Base-by-base conservation (phyloP, 2,113 vertebrate genomes). In the Lontra canadensis region DNA sequence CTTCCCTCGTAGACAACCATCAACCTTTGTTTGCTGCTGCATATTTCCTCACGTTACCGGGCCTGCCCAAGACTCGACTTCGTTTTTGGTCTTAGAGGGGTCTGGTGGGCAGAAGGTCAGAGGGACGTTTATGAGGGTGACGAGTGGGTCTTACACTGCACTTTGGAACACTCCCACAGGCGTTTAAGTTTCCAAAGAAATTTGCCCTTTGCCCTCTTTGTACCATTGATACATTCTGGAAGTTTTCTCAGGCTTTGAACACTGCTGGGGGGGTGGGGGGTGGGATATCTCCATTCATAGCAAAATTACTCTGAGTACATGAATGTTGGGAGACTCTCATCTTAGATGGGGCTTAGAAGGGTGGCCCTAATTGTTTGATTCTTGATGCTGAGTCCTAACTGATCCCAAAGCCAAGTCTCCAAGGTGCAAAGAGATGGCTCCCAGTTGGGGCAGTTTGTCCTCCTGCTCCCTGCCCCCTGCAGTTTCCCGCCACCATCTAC, bases 101-200 rank as follows among this genome's bases (percentile, higher is more conserved):
- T 42, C 63, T 42, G 42, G 44, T 71, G 67, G 67, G 36, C 44
- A 61, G 91, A 81, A 95, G 74, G 73, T 34, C 14, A 7, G 59
- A 67, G 57, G 76, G 31, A 29, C 11, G 0, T n/a, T 63, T 10
- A 20, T 0, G 14, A 83, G 93, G 85, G 85, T 93, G 12, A 14
- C 83, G 57, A 57, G 57, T 55, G 42, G 29, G 23, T 74, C 67
- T 63, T 47, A 11, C 18, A 8, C 57, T 63, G 47, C 84, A 42
- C 95, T 93, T 89, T 86, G 92, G 73, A 78, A 76, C 44, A 23
- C n/a, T 52, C 76, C 94, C 85, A 13, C 1, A 8, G 69, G 86
- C 42, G 44, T 36, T 82, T 34, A 69, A 7, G 14, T 83, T 97
- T 85, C 91, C 96, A 94, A 95, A 96, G 97, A 95, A 89, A 88